Percentiles rank a stretch among this genome's conserved stretches.
These are phyloP conservation scores for Nomada goodeniana DNA, from an alignment of 2,888 invertebrate genomes.

Conservation along the genomic window DNA sequence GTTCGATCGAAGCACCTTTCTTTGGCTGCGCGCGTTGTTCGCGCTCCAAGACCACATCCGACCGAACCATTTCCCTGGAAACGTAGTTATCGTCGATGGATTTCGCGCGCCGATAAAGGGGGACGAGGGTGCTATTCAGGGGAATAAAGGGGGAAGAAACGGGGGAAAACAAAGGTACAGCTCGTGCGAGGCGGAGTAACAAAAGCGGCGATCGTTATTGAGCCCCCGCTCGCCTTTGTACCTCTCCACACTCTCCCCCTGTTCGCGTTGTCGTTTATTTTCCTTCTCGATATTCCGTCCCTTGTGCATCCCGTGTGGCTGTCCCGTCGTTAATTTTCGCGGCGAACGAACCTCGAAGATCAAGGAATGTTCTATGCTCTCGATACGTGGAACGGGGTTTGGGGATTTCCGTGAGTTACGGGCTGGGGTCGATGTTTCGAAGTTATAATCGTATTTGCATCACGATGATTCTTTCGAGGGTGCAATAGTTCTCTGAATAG, in stretches of 20 bases:
- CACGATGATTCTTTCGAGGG: conserved; percentile 4
- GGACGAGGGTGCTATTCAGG: conserved; percentile 14
- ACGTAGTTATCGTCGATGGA: conserved; percentile 69
- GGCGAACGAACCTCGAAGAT: conserved; percentile 9
- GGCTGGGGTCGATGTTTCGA: background rate
- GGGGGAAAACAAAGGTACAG: conserved; percentile 25
- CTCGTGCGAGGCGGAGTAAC: conserved; percentile 46
- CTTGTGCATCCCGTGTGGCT: background rate
- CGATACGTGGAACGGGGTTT: background rate
- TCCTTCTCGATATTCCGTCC: background rate
- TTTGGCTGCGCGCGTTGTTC: conserved; percentile 14
- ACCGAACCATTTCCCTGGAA: conserved; percentile 68
- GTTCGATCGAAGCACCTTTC: conserved; percentile 45
- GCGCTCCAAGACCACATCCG: conserved; percentile 48
- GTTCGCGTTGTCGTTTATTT: conserved; percentile 22
- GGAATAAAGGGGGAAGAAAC: conserved; percentile 41
- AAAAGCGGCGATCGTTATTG: conserved; percentile 71
- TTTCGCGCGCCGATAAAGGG: conserved; percentile 51
- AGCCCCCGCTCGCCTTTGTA: conserved; percentile 51
- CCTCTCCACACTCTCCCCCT: conserved; percentile 39
- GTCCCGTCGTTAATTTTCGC: conserved; percentile 21
- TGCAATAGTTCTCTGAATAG: background rate
- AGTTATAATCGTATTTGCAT: conserved; percentile 13
- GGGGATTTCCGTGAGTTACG: background rate
- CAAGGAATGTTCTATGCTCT: background rate